Base-by-base conservation (phyloP, 2,113 vertebrate species). In the Plecturocebus donacophilus region DNA sequence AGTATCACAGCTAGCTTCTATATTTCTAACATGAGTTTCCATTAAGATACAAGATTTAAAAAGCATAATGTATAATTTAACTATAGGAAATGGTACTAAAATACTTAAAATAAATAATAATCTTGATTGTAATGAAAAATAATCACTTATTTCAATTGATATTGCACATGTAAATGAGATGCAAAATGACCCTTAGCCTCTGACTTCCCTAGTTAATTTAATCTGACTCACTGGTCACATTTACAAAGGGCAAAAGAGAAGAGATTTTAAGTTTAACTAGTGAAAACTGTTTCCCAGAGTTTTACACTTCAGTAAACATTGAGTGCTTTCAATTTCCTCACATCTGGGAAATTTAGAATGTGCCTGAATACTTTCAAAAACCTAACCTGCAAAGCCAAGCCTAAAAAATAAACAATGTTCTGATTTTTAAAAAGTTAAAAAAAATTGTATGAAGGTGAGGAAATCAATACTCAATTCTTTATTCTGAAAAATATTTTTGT, bases 81-180 rank as follows among this genome's bases (percentile, higher is more conserved):
- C 3, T 64, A 92, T 25, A 68, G 10, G 1, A 84, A 80, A 88
- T 95, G 19, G 2, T 23, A 83, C 42, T 89, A 76, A 96, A 75
- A 75, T 70, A 58, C 30, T 84, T 90, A 54, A 17, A 91, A 79
- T 32, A 79, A 40, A 87, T 61, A 58, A 79, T 68, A 58, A 83
- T 68, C 3, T 91, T 76, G 17, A 75, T 61, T 52, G 2, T 23
- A 23, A 73, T 90, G 35, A 52, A 92, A 95, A 91, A 91, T n/a
- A 79, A 76, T 90, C 47, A 90, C 3, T 95, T 81, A 82, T 83
- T 94, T 96, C 58, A 93, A 70, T 14, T 95, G 70, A n/a, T 42
- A 87, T 49, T 89, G 3, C 11, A 80, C 20, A 93, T 83, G 30
- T 13, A 86, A 13, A 80, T 66, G 7, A 83, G 40, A 95, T 2